Conservation (phyloP, 2,797 vertebrate species). For the Pachyuromys duprasi region DNA sequence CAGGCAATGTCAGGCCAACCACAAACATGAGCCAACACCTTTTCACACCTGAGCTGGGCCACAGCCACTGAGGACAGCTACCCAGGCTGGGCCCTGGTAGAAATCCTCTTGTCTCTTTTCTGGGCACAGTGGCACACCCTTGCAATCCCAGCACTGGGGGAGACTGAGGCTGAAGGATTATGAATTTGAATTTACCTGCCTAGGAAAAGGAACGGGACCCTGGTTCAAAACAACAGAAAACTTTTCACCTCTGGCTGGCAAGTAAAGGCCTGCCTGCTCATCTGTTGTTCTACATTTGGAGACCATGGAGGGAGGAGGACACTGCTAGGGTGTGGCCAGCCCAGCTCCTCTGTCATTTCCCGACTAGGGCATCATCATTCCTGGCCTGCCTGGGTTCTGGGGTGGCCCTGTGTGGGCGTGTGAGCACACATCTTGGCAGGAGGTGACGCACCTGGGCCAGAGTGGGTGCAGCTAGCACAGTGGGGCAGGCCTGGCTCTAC, state of each 20-base stretch:
- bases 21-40: not conserved
- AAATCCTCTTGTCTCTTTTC: not conserved
- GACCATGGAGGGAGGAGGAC: not conserved
- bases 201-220: not conserved
- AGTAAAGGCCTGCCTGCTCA: not conserved
- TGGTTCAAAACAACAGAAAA: not conserved
- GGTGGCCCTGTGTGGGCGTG: constrained; percentile 59
- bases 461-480: not conserved
- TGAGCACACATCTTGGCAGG: constrained; percentile 64
- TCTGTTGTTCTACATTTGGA: constrained; percentile 30
- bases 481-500: not conserved
- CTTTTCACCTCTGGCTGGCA: not conserved
- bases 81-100: not conserved
- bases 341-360: constrained; percentile 62
- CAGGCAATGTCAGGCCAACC: accelerated
- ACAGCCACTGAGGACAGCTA: not conserved
- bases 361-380: constrained; percentile 52
- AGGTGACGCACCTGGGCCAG: not conserved
- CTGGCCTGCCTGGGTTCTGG: constrained; percentile 60
- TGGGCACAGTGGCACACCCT: not conserved
- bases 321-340: constrained; percentile 26
- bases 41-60: not conserved
- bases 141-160: not conserved
- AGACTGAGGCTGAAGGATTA: not conserved
- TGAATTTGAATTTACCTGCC: not conserved